Evolutionary conservation across 2,113 vertebrate species (phyloP).

Genomic region (Tragelaphus imberbis): DNA sequence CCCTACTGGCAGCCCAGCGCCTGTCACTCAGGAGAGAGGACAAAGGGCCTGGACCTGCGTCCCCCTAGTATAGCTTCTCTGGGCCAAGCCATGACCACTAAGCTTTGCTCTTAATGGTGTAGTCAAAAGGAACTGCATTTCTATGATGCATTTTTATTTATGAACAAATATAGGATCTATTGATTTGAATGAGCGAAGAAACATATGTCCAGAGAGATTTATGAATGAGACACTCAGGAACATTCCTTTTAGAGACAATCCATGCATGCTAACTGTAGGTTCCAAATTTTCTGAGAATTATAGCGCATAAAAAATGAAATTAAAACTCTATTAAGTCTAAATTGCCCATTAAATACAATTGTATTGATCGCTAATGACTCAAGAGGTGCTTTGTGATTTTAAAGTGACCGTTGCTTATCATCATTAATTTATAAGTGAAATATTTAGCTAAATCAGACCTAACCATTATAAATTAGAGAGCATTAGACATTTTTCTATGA

Average conservation of each 20-base stretch:
- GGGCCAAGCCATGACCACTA: not conserved
- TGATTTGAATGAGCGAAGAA: not conserved
- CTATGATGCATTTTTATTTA: not conserved
- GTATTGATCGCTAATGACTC: not conserved
- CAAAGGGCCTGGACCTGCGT: fast-evolving
- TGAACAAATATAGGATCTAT: not conserved
- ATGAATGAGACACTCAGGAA: not conserved
- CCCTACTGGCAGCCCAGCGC: not conserved
- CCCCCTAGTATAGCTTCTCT: fast-evolving
- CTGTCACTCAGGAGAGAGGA: not conserved
- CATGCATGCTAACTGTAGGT: not conserved
- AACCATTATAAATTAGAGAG: not conserved
- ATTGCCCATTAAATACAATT: not conserved
- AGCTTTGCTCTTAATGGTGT: not conserved
- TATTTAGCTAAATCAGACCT: not conserved
- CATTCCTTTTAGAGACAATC: not conserved
- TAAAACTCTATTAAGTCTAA: not conserved
- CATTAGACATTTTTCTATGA: not conserved
- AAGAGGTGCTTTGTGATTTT: not conserved
- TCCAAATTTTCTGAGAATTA: not conserved
- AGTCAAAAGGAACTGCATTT: not conserved
- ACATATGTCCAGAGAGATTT: not conserved
- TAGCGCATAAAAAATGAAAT: not conserved
- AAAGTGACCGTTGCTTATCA: not conserved
- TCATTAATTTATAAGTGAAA: not conserved